Percentiles rank a stretch among this genome's conserved stretches.
These are phyloP conservation scores for Atta colombica DNA, from an alignment of 1,140 invertebrate genomes.

Conservation along the genomic window DNA sequence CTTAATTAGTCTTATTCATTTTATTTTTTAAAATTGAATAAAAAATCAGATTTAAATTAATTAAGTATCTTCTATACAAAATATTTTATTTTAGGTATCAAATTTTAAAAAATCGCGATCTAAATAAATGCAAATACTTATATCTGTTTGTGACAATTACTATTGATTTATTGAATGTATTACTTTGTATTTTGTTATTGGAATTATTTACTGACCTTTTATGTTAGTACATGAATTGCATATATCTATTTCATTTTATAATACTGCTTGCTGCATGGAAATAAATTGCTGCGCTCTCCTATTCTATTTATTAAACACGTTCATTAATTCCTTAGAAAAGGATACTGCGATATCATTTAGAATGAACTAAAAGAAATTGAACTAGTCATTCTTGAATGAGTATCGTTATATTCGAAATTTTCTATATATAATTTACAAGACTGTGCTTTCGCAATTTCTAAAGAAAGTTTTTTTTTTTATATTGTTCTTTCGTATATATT, in stretches of 20 bases:
- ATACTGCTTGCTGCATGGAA: conserved; percentile 30
- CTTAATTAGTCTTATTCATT: conserved; percentile 15
- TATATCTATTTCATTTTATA: conserved; percentile 37
- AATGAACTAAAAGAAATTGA: conserved; percentile 27
- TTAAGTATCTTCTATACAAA: not conserved
- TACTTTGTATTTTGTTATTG: conserved; percentile 40
- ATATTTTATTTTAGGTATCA: not conserved
- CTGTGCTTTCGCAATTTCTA: not conserved
- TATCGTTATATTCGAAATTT: conserved; percentile 8
- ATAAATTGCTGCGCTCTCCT: conserved; percentile 38
- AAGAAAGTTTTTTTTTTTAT: not conserved
- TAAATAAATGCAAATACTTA: not conserved
- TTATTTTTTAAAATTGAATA: not conserved
- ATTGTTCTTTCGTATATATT: not conserved
- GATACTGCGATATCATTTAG: not conserved
- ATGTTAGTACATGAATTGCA: not conserved
- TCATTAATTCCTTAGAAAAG: conserved; percentile 27
- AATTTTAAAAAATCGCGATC: not conserved
- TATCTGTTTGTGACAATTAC: not conserved
- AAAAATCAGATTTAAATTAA: not conserved
- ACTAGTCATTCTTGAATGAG: conserved; percentile 1
- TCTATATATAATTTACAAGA: not conserved
- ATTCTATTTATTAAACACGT: conserved; percentile 34
- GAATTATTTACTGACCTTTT: conserved; percentile 19
- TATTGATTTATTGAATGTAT: not conserved